phyloP scores from a whole-genome alignment of 1,140 invertebrate species.

The Drosophila rufa region DNA sequence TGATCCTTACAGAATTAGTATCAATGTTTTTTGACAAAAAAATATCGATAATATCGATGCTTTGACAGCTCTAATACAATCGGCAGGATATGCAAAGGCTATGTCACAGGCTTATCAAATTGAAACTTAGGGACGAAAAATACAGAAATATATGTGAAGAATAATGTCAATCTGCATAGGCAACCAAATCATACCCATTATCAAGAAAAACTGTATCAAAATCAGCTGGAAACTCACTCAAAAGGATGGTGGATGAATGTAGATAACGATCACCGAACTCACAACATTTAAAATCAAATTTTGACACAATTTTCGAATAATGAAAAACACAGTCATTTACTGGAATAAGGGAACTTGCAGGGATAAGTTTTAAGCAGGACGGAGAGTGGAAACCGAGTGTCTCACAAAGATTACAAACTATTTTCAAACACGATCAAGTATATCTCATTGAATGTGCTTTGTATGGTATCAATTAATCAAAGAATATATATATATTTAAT shows the following conservation, averaged over 20 bases:
- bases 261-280: background rate
- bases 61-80: background rate
- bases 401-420: conserved; percentile 24
- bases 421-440: conserved; percentile 36
- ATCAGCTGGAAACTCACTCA: background rate
- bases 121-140: conserved; percentile 12
- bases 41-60: background rate
- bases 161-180: background rate
- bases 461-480: conserved; percentile 63
- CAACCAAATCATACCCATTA: background rate
- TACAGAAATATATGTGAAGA: background rate
- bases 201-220: background rate
- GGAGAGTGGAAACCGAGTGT: conserved; percentile 14
- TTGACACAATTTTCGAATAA: background rate
- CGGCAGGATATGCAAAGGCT: background rate
- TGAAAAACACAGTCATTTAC: conserved; percentile 15
- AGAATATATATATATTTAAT: conserved; percentile 32
- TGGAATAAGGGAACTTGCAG: conserved; percentile 50
- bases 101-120: background rate
- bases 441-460: conserved; percentile 63
- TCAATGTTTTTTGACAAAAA: too few species aligned
- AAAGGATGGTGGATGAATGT: background rate
- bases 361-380: conserved; percentile 46
- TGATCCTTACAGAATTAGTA: background rate
- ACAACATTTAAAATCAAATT: background rate